Base-by-base conservation (phyloP, 2,113 vertebrate species). In the Onychostoma macrolepis region DNA sequence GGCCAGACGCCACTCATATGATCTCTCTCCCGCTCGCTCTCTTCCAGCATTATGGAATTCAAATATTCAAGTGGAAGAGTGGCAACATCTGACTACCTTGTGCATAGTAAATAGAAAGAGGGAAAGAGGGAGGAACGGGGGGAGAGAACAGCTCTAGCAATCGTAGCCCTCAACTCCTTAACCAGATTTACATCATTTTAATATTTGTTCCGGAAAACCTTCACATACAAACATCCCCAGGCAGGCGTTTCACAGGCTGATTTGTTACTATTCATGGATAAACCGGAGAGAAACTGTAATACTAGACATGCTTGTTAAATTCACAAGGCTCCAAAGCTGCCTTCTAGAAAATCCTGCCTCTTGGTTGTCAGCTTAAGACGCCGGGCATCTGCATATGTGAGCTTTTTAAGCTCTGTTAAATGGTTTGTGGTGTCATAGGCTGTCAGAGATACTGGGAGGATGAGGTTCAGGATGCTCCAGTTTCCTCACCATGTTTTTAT, bases 301-400 rank as follows among this genome's bases (percentile, higher is more conserved):
- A 92, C 92, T 87, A 94, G 92, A 91, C 92, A 94, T 92, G 92
- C 94, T 96, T 95, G 95, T 96, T 96, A 95, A 95, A 96, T 95
- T 94, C 94, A 92, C 91, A 95, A 93, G 89, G 93, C 92, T 94
- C 92, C 91, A 94, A 94, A 94, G 90, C 58, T 83, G 92, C 89
- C 93, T 96, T 92, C 92, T 92, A 95, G 91, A 80, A 95, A 90
- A 95, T 95, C 91, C 76, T 80, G 91, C 94, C 93, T 91, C 93
- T 93, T 94, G 90, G 91, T 94, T 95, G 93, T 93, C 90, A 94
- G 94, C 93, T 95, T 91, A 95, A 92, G 87, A 94, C 85, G 90
- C 93, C 91, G 91, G 86, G 90, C 94, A 93, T 95, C 93, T 94
- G 94, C 94, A 95, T 94, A 94, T 94, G 92, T 91, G 92, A 90